Percentiles rank a stretch among this genome's conserved stretches.
Conservation (phyloP, 2,888 invertebrate genomes). For the Dynastes tityus region DNA sequence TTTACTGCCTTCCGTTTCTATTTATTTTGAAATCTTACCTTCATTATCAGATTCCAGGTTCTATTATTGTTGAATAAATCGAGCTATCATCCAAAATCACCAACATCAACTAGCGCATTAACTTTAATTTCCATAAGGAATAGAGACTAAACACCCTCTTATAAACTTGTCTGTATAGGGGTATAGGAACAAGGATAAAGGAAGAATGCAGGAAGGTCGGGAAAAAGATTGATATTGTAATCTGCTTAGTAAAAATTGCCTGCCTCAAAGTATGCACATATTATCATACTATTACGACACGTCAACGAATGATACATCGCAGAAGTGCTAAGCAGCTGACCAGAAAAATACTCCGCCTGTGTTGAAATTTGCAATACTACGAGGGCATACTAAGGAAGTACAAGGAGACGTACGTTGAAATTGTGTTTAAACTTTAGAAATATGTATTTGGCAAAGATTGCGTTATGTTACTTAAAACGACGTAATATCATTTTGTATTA, state of each 20-base stretch:
- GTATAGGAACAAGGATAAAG: slow-evolving; percentile 55
- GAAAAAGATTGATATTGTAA: slow-evolving; percentile 71
- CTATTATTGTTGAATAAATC: slow-evolving; percentile 5
- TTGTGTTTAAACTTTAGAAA: background rate
- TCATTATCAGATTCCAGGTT: too few species aligned
- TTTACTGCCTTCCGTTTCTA: too few species aligned
- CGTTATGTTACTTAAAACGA: too few species aligned
- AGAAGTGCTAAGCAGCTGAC: slow-evolving; percentile 67
- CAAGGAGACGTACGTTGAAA: too few species aligned
- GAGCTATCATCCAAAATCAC: slow-evolving; percentile 28
- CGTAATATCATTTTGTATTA: too few species aligned
- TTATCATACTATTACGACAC: slow-evolving; percentile 72
- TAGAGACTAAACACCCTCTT: slow-evolving; percentile 59
- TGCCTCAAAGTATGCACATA: slow-evolving; percentile 70
- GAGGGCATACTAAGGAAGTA: too few species aligned
- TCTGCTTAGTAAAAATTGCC: slow-evolving; percentile 71
- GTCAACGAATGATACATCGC: slow-evolving; percentile 71
- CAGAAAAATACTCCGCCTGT: slow-evolving; percentile 64
- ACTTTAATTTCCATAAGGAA: slow-evolving; percentile 66
- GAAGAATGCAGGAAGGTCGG: slow-evolving; percentile 62
- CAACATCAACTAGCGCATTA: slow-evolving; percentile 60
- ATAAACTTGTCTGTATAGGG: slow-evolving; percentile 52
- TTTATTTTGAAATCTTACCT: too few species aligned
- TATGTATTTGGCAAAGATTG: too few species aligned
- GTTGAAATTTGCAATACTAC: background rate